phyloP scores from a whole-genome alignment of 2,888 invertebrate genomes.

The Odontomyia ornata region DNA sequence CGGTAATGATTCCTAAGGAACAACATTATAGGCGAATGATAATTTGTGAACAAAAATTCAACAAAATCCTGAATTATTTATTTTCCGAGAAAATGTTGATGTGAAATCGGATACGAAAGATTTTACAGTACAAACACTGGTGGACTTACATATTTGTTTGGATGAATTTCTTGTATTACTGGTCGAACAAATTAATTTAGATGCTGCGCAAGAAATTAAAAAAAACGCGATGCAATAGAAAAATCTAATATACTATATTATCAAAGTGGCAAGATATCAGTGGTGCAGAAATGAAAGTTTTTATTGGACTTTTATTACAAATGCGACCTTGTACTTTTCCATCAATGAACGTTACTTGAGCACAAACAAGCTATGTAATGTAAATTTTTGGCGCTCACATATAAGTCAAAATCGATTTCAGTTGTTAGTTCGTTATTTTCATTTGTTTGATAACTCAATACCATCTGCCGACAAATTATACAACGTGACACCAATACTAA shows the following conservation, averaged over 20 bases:
- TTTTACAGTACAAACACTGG: constrained; percentile 24
- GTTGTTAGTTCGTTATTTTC: not conserved
- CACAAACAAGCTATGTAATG: constrained; percentile 1
- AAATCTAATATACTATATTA: constrained; percentile 9
- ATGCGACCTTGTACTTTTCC: constrained; percentile 4
- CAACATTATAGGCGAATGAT: constrained; percentile 4
- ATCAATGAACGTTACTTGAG: not conserved
- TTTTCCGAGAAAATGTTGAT: constrained; percentile 35
- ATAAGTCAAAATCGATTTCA: constrained; percentile 1
- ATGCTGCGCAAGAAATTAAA: too few species aligned
- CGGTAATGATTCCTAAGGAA: constrained; percentile 18
- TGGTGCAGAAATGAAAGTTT: not conserved
- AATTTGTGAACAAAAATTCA: constrained; percentile 12
- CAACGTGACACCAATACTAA: not conserved
- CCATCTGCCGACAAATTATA: constrained; percentile 15
- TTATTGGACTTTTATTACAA: too few species aligned
- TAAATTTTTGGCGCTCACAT: too few species aligned
- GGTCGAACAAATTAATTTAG: too few species aligned
- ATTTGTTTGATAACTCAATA: constrained; percentile 13
- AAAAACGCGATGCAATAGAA: constrained; percentile 6
- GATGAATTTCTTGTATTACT: constrained; percentile 12
- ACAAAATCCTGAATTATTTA: too few species aligned
- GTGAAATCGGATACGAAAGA: constrained; percentile 24
- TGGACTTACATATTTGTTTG: constrained; percentile 14
- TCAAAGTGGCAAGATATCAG: constrained; percentile 24